These are phyloP conservation scores for Oscheius sp. DNA, from an alignment of 1,140 invertebrate genomes.

Conservation along the genomic window DNA sequence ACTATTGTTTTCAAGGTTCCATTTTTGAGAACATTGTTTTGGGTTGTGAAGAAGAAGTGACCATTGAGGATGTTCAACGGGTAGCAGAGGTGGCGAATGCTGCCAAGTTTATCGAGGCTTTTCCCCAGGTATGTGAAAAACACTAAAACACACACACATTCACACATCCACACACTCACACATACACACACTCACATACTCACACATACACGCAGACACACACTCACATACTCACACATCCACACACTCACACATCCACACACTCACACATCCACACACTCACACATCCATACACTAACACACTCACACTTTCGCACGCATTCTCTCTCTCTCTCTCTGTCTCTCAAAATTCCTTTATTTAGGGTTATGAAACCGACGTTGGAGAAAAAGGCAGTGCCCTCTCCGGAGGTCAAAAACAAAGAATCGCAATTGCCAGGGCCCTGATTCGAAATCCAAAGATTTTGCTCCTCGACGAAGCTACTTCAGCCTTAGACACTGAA, in stretches of 20 bases:
- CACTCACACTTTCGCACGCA: too few relatives aligned
- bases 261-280: too few relatives aligned
- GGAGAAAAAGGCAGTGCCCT: background rate
- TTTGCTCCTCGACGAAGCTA: conserved; percentile 10
- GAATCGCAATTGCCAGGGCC: conserved; percentile 3
- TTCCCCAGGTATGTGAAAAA: conserved; percentile 43
- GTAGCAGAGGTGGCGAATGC: conserved; percentile 59
- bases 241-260: too few relatives aligned
- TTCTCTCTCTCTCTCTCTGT: too few relatives aligned
- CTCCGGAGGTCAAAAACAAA: conserved; percentile 6
- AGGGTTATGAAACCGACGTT: conserved; percentile 4
- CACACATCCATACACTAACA: too few relatives aligned
- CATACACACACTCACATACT: too few relatives aligned
- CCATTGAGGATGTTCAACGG: conserved; percentile 61
- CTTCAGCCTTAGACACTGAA: background rate
- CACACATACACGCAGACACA: too few relatives aligned
- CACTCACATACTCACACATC: too few relatives aligned
- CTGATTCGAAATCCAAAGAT: background rate
- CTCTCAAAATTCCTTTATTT: too few relatives aligned
- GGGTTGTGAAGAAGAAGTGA: conserved; percentile 68
- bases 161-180: too few relatives aligned
- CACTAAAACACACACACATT: too few relatives aligned
- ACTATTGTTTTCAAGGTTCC: conserved; percentile 63
- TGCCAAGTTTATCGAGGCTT: conserved; percentile 39
- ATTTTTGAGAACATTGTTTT: conserved; percentile 64